Percentiles rank a stretch among this genome's conserved stretches.
Conservation (phyloP, 2,113 vertebrate genomes). For the Aptenodytes forsteri region DNA sequence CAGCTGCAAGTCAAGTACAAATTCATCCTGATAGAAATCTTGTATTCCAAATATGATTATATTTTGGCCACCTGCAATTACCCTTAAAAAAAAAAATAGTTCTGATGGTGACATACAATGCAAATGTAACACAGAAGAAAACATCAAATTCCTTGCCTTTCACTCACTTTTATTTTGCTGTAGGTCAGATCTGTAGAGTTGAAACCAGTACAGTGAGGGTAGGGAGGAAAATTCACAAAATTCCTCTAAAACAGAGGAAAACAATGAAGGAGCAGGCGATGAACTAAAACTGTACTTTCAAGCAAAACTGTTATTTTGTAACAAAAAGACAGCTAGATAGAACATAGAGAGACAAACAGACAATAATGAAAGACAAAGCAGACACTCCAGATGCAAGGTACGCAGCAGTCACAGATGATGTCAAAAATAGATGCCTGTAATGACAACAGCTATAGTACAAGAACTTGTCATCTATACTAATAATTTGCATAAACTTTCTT, state of each 20-base stretch:
- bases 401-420: neutral
- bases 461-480: neutral
- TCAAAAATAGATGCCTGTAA: neutral
- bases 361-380: neutral
- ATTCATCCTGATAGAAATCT: neutral
- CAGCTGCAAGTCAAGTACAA: neutral
- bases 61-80: neutral
- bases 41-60: neutral
- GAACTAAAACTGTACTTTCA: neutral
- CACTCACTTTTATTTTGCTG: neutral
- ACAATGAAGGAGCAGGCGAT: accelerated
- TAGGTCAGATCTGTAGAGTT: neutral
- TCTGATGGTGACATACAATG: neutral
- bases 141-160: neutral
- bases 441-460: neutral
- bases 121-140: neutral
- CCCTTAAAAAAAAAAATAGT: neutral
- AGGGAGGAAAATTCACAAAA: neutral
- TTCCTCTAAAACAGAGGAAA: neutral
- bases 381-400: neutral
- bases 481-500: neutral
- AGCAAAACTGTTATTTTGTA: neutral
- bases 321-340: neutral
- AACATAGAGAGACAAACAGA: neutral
- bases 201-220: neutral